Conservation (phyloP, 2,113 vertebrate genomes). For the Saguinus imperator region DNA sequence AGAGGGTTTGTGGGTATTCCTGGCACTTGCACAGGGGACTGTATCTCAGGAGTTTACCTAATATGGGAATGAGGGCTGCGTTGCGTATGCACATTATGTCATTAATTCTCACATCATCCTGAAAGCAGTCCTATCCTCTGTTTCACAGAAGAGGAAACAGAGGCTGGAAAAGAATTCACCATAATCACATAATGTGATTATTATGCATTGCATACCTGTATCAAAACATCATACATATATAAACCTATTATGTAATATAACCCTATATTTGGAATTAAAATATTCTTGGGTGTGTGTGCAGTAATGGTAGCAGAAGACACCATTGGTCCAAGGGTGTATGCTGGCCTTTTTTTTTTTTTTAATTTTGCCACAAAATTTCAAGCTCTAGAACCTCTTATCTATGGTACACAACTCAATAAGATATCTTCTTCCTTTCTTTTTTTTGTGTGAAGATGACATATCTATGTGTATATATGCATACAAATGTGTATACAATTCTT, state of each 20-base stretch:
- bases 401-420: not conserved
- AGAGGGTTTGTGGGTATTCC: slow-evolving; percentile 44
- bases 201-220: no score
- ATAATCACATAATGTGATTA: no score
- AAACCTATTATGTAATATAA: no score
- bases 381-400: not conserved
- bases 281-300: not conserved
- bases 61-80: no score
- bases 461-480: not conserved
- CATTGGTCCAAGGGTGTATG: not conserved
- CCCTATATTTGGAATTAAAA: not conserved
- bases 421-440: not conserved
- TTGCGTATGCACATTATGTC: not conserved
- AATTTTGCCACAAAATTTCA: not conserved
- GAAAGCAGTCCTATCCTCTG: not conserved
- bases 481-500: not conserved
- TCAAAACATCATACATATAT: no score
- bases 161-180: not conserved
- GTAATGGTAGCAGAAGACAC: not conserved
- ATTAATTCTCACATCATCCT: not conserved
- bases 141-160: not conserved
- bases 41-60: not conserved
- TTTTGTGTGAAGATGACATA: not conserved
- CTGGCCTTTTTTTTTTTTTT: not conserved
- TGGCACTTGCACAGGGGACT: slow-evolving; percentile 2